These are phyloP conservation scores for Passer domesticus DNA, from an alignment of 2,113 vertebrate genomes.

Conservation along the genomic window DNA sequence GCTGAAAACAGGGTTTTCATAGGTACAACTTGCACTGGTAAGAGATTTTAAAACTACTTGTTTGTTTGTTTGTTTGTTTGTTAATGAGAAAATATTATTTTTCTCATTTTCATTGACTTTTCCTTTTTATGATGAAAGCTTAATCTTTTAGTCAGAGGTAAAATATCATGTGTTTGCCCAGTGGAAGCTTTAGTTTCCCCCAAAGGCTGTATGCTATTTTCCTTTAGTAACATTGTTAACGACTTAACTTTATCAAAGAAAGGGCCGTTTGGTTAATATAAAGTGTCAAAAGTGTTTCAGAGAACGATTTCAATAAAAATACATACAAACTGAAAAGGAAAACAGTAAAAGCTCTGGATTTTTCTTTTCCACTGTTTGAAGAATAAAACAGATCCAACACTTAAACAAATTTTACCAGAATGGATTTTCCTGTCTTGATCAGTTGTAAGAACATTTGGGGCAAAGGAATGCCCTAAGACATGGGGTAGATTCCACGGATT, in stretches of 20 bases:
- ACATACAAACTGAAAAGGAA: neutral
- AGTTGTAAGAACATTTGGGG: neutral
- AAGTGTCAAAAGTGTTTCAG: neutral
- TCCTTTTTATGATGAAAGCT: neutral
- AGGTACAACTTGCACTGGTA: neutral
- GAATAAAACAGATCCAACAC: neutral
- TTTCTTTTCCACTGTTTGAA: neutral
- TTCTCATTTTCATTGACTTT: neutral
- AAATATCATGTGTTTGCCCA: neutral
- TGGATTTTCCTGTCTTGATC: neutral
- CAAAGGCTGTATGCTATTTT: neutral
- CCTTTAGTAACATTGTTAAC: neutral
- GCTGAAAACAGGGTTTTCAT: neutral
- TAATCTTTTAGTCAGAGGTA: neutral
- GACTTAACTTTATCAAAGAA: neutral
- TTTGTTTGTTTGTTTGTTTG: too few species aligned
- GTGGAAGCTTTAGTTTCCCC: neutral
- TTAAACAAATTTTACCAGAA: fast-evolving
- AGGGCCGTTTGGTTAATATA: neutral
- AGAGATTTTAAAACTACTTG: neutral
- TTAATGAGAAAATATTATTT: neutral
- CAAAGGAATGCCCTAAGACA: neutral
- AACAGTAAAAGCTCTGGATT: neutral
- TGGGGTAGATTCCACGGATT: neutral
- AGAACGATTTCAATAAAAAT: neutral